A percentile compares a stretch with the other conserved stretches of the same genome.
phyloP scores from a whole-genome alignment of 1,140 invertebrate species.

The Aphelenchoides avenae region DNA sequence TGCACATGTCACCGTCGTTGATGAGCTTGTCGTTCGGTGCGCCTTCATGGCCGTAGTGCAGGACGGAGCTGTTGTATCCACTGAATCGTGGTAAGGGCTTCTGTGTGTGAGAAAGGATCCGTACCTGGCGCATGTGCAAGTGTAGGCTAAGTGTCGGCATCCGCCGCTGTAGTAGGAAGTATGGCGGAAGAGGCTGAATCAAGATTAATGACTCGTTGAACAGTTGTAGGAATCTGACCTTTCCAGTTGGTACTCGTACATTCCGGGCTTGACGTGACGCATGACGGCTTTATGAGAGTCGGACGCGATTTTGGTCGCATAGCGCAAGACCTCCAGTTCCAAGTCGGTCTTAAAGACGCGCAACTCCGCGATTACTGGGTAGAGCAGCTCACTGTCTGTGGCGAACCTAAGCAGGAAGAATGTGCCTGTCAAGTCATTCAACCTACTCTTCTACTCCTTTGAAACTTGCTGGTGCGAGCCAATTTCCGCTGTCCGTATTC shows the following conservation, averaged over 20 bases:
- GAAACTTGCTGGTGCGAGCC: conserved; percentile 29
- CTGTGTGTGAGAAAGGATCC: no score
- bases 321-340: conserved; percentile 72
- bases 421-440: no score
- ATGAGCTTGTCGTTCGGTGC: conserved; percentile 80
- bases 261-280: conserved; percentile 69
- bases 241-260: conserved; percentile 86
- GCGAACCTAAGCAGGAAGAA: no score
- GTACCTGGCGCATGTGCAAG: conserved; percentile 46
- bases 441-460: conserved; percentile 9
- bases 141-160: conserved; percentile 51
- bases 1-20: conserved; percentile 79
- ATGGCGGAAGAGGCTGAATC: no score
- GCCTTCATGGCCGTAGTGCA: conserved; percentile 94
- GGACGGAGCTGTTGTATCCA: conserved; percentile 76
- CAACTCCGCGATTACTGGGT: conserved; percentile 41
- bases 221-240: conserved; percentile 54
- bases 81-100: no score
- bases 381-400: conserved; percentile 27
- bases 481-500: conserved; percentile 30
- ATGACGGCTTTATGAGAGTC: conserved; percentile 83
- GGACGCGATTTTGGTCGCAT: conserved; percentile 80
- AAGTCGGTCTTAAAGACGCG: conserved; percentile 48
- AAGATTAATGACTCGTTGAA: no score
- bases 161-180: conserved; percentile 48